A percentile compares a stretch with the other conserved stretches of the same genome.
phyloP scores from a whole-genome alignment of 2,113 vertebrate species.

The Eubucco bourcierii region DNA sequence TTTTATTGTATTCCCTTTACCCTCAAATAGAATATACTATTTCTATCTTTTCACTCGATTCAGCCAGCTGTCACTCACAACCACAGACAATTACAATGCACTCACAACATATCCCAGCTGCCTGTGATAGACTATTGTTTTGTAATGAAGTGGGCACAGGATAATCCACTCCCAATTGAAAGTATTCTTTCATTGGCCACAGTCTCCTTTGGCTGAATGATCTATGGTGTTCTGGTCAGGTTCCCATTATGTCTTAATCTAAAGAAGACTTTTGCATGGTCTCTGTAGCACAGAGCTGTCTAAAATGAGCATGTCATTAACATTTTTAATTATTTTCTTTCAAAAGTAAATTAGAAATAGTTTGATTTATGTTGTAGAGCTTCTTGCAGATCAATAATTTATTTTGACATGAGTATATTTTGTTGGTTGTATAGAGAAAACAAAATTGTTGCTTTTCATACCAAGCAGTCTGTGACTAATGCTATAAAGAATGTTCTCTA shows the following conservation, averaged over 20 bases:
- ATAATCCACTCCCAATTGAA: neutral
- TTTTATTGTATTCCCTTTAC: conserved; percentile 25
- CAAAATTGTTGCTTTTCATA: neutral
- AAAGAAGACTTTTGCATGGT: neutral
- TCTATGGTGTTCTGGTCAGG: neutral
- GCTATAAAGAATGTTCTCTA: neutral
- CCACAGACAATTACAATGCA: neutral
- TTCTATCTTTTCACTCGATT: neutral
- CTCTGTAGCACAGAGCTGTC: neutral
- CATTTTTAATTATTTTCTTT: neutral
- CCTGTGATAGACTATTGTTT: neutral
- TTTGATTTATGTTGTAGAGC: neutral
- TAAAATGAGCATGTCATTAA: neutral
- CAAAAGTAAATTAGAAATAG: neutral
- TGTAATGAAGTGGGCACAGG: neutral
- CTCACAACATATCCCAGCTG: neutral
- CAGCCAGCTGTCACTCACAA: conserved; percentile 20
- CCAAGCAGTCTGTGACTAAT: neutral
- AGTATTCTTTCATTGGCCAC: neutral
- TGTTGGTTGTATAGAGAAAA: neutral
- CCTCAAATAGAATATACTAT: neutral
- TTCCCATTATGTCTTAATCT: neutral
- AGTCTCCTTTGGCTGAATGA: neutral
- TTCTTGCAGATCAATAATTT: neutral
- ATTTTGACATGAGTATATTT: neutral